A percentile compares a stretch with the other conserved stretches of the same genome.
Evolutionary conservation across 2,113 vertebrate species (phyloP).

Genomic region (Spea multiplicata): DNA sequence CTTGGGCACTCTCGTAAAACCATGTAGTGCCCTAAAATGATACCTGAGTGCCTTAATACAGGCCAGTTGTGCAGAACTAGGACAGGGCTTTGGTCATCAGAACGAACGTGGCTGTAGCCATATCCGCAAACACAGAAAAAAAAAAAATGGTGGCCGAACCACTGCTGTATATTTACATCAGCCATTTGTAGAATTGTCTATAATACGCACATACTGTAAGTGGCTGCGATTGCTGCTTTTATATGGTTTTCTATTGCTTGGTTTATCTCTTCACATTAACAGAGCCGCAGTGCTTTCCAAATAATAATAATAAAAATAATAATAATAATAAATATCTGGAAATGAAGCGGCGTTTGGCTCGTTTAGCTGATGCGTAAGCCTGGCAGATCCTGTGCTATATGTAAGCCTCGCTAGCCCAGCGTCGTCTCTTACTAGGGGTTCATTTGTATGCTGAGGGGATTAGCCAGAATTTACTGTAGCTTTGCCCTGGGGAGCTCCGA

Average conservation of each 20-base stretch:
- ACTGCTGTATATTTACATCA: too few species aligned
- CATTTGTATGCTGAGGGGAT: constrained; percentile 93
- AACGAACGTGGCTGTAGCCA: too few species aligned
- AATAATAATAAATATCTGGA: constrained; percentile 18
- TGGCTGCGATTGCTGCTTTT: background rate
- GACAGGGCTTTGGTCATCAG: too few species aligned
- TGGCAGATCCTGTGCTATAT: constrained; percentile 58
- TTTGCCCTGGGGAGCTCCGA: constrained; percentile 78
- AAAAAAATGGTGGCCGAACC: too few species aligned
- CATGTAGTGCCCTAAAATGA: too few species aligned
- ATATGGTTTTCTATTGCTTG: background rate
- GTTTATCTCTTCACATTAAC: background rate
- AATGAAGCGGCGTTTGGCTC: constrained; percentile 57
- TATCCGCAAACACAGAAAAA: too few species aligned
- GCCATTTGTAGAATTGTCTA: too few species aligned
- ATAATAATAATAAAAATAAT: background rate
- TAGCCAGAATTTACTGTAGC: constrained; percentile 89
- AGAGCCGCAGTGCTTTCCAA: background rate
- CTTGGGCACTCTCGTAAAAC: too few species aligned
- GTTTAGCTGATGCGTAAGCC: constrained; percentile 63
- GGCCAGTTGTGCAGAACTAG: too few species aligned
- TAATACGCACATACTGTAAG: too few species aligned
- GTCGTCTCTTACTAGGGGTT: constrained; percentile 73
- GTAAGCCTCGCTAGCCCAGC: constrained; percentile 63
- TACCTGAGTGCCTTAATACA: too few species aligned